Evolutionary conservation across 2,888 invertebrate species (phyloP), one percentile per base, ranked within the genome.

Genomic region (Cordilura impudica): DNA sequence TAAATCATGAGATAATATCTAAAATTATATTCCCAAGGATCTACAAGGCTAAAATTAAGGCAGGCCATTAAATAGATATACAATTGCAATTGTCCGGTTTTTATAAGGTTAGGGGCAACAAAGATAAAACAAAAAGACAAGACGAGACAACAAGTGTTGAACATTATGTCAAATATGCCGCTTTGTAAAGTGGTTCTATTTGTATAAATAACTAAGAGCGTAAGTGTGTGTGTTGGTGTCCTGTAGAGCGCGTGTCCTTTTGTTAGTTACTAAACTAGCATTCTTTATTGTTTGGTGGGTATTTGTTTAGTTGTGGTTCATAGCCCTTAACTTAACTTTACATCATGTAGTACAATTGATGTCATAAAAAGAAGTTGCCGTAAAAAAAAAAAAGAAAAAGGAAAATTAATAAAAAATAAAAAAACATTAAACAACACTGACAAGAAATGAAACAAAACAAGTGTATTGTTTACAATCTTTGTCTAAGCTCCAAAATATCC

Each of bases 171-270:
- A 16, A 45, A 31, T 61, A 45, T 19, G 19, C 39, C 39, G 31
- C 53, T 73, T 73, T 60, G 2, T 35, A 45, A 31, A 45, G 29
- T 49, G 12, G 8, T 4, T 51, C 6, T 6, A n/a, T 31, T 45
- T 21, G 12, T 6, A n/a, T n/a, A n/a, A n/a, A n/a, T n/a, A n/a
- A n/a, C n/a, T n/a, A n/a, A n/a, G n/a, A n/a, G n/a, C n/a, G n/a
- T n/a, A 19, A 47, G 43, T 70, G 70, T 51, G 12, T n/a, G 4
- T 39, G 35, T n/a, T 39, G 3, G 35, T 73, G 70, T 78, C 81
- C 69, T 70, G 75, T 67, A 39, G 72, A 81, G 81, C 81, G 70
- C 76, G 78, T 81, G 78, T 66, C 70, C 71, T 72, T 75, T 65
- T 67, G 66, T 61, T 61, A 72, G 60, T 65, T 67, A 26, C 43